A percentile compares a stretch with the other conserved stretches of the same genome.
These are phyloP conservation scores for western clawed frog (Xenopus tropicalis) DNA, from an alignment of 2,113 vertebrate genomes.

Conservation along the genomic window UCB_Xtro_10.0 CM004443.2:158659001-158659500, in stretches of 20 bases:
- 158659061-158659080: no score
- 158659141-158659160: conserved; percentile 19
- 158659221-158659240: conserved; percentile 71
- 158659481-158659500: no score
- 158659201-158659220: conserved; percentile 79
- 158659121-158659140: not conserved
- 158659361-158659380: no score
- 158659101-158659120: not conserved
- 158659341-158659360: conserved; percentile 81
- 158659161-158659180: conserved; percentile 53
- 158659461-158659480: no score
- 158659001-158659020: not conserved
- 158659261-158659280: conserved; percentile 66
- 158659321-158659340: conserved; percentile 78
- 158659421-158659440: no score
- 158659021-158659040: no score
- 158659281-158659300: conserved; percentile 78
- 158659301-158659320: conserved; percentile 83
- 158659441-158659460: no score
- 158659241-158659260: conserved; percentile 87
- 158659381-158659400: no score
- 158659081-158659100: no score
- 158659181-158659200: conserved; percentile 86
- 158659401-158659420: no score
- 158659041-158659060: no score